Evolutionary conservation across 2,888 invertebrate genomes (phyloP).

Genomic region (Diplolepis rosae): DNA sequence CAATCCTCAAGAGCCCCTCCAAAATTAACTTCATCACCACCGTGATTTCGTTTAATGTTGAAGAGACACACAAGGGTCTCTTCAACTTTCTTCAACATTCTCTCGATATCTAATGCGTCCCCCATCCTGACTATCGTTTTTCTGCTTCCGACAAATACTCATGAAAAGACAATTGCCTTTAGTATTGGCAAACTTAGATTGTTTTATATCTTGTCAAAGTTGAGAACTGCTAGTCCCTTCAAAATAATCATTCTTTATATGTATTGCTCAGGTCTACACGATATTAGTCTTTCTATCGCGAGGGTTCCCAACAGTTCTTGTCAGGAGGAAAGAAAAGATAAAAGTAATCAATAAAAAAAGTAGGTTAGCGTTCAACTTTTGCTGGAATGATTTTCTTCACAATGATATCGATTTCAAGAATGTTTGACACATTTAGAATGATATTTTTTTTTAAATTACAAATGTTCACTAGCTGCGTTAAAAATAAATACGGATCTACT

Average conservation of each 20-base stretch:
- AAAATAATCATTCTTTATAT: conserved; percentile 14
- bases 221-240: background rate
- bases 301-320: conserved; percentile 20
- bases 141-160: background rate
- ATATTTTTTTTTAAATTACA: no score
- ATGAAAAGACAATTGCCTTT: background rate
- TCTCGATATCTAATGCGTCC: conserved; percentile 47
- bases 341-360: conserved; percentile 1
- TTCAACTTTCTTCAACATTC: conserved; percentile 52
- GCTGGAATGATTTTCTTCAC: no score
- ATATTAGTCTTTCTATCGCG: background rate
- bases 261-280: background rate
- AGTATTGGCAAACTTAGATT: background rate
- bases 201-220: conserved; percentile 3
- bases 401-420: no score
- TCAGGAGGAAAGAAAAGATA: background rate
- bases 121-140: conserved; percentile 16
- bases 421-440: no score
- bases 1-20: conserved; percentile 40
- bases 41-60: conserved; percentile 16
- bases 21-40: conserved; percentile 18
- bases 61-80: conserved; percentile 36
- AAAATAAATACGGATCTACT: no score
- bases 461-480: no score
- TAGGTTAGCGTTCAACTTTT: background rate